These are phyloP conservation scores for Peromyscus eremicus DNA, from an alignment of 2,797 vertebrate species.

Conservation along the genomic window DNA sequence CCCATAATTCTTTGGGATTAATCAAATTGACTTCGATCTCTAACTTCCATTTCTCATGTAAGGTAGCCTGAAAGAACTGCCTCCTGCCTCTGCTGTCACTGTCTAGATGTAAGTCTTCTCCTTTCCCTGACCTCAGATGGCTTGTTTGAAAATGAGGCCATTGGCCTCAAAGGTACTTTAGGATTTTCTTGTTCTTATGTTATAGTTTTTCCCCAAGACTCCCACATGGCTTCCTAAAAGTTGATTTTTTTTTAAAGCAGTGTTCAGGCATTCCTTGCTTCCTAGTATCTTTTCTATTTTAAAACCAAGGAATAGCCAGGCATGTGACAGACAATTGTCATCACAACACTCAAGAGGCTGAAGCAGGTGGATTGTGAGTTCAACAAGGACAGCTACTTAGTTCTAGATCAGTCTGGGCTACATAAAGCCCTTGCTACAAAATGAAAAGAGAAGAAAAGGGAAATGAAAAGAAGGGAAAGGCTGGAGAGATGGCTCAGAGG, in stretches of 20 bases:
- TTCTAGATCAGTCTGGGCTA: background rate
- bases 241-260: background rate
- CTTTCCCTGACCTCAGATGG: background rate
- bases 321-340: background rate
- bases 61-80: background rate
- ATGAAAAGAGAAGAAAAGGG: background rate
- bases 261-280: background rate
- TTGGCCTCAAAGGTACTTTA: background rate
- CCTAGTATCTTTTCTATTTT: background rate
- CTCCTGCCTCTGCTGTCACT: background rate
- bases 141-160: background rate
- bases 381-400: background rate
- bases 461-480: background rate
- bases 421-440: background rate
- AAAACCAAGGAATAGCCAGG: background rate
- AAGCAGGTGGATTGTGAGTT: background rate
- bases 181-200: background rate
- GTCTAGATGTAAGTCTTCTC: background rate
- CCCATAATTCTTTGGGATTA: background rate
- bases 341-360: background rate
- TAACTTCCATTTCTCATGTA: background rate
- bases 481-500: too few species aligned
- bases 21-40: background rate
- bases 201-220: background rate
- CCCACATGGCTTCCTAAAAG: background rate